phyloP scores from a whole-genome alignment of 2,113 vertebrate genomes.

The Alligator sinensis region DNA sequence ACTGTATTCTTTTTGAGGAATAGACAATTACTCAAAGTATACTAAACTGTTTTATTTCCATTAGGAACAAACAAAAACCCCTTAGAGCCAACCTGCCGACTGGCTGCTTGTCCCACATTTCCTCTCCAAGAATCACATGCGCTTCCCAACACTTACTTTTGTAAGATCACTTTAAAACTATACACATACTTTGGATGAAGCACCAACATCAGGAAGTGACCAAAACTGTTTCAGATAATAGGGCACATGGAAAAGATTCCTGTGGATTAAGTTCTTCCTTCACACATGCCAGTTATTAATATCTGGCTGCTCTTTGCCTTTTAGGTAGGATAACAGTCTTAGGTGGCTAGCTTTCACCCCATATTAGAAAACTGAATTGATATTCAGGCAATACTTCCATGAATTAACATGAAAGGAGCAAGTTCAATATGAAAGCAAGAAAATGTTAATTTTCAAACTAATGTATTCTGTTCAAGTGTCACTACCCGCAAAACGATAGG shows the following conservation, averaged over 20 bases:
- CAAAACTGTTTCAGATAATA: background rate
- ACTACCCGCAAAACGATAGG: background rate
- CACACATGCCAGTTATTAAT: background rate
- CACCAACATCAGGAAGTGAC: background rate
- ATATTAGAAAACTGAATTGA: background rate
- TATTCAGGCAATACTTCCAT: background rate
- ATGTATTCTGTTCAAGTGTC: background rate
- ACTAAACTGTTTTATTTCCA: background rate
- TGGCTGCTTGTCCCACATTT: background rate
- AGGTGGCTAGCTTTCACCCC: background rate
- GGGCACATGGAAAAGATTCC: background rate
- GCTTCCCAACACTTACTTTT: background rate
- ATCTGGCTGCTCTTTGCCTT: background rate
- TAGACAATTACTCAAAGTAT: background rate
- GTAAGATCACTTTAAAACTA: background rate
- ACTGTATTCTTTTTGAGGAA: background rate
- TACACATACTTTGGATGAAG: background rate
- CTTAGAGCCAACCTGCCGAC: background rate
- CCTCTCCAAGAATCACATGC: background rate
- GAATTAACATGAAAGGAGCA: background rate
- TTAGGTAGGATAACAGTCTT: too few relatives aligned
- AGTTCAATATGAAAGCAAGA: background rate
- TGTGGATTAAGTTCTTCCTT: rapidly evolving
- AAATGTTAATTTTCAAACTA: background rate
- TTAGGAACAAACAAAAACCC: background rate